Conservation (phyloP, 1,140 invertebrate genomes). For the Pissodes strobi region DNA sequence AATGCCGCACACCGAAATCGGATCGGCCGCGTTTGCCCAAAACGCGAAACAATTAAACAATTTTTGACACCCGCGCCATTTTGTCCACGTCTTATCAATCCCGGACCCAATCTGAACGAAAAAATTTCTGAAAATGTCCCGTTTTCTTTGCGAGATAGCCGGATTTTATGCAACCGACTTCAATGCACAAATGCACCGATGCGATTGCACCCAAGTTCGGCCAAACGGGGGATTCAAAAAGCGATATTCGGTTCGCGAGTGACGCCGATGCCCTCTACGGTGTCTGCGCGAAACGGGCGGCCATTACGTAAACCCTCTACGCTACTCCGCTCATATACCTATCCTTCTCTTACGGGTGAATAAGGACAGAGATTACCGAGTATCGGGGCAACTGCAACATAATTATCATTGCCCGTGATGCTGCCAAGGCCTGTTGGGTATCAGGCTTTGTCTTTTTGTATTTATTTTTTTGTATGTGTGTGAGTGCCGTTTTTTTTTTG, state of each 20-base stretch:
- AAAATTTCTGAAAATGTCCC: background rate
- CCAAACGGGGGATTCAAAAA: slow-evolving; percentile 21
- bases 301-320: slow-evolving; percentile 29
- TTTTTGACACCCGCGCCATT: slow-evolving; percentile 25
- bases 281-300: slow-evolving; percentile 22
- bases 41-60: slow-evolving; percentile 8
- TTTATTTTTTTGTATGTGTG: slow-evolving; percentile 1
- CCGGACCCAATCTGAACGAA: too few relatives aligned
- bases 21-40: too few relatives aligned
- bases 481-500: background rate
- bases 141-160: background rate
- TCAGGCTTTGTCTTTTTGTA: slow-evolving; percentile 18
- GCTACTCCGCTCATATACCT: slow-evolving; percentile 5
- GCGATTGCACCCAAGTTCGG: slow-evolving; percentile 30
- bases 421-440: slow-evolving; percentile 23
- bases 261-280: slow-evolving; percentile 20
- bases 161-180: slow-evolving; percentile 9
- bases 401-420: slow-evolving; percentile 20
- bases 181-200: slow-evolving; percentile 36
- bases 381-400: background rate
- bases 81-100: slow-evolving; percentile 17
- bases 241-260: slow-evolving; percentile 23
- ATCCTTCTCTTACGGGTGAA: background rate
- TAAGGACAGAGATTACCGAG: background rate
- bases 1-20: slow-evolving; percentile 8